A percentile compares a stretch with the other conserved stretches of the same genome.
Evolutionary conservation across 2,113 vertebrate species (phyloP).

Genomic region (Anser brachyrhynchus): DNA sequence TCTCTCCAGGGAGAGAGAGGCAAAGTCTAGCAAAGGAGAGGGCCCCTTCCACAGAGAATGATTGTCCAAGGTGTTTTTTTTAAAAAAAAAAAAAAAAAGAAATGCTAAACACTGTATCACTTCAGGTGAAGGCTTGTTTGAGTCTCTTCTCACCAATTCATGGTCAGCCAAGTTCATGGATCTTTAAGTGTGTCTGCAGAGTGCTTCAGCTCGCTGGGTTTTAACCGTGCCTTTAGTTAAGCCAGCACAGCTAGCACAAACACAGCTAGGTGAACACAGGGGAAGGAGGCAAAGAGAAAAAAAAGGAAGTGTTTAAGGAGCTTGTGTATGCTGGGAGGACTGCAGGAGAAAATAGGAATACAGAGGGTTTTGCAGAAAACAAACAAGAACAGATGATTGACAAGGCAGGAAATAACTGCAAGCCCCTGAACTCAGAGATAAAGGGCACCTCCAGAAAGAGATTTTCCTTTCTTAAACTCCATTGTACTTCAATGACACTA

Average conservation of each 20-base stretch:
- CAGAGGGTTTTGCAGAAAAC: background rate
- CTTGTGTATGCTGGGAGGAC: background rate
- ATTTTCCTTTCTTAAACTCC: background rate
- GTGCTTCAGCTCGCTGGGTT: background rate
- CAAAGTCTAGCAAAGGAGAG: background rate
- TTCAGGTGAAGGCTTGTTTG: background rate
- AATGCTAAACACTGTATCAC: background rate
- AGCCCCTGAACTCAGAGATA: background rate
- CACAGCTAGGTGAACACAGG: background rate
- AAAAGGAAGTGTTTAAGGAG: background rate
- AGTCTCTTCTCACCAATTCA: background rate
- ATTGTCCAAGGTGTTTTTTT: background rate
- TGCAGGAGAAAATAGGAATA: background rate
- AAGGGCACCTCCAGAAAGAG: background rate
- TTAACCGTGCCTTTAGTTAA: background rate
- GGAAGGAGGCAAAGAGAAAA: background rate
- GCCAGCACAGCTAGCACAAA: background rate
- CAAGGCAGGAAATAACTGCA: background rate
- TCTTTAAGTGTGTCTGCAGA: background rate
- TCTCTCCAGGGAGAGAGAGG: background rate
- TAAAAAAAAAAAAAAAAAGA: background rate
- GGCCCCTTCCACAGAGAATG: background rate
- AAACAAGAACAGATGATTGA: background rate
- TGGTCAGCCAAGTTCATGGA: background rate
- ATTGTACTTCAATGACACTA: background rate